These are phyloP conservation scores for Noctua janthina DNA, from an alignment of 2,888 invertebrate genomes.

Conservation along the genomic window DNA sequence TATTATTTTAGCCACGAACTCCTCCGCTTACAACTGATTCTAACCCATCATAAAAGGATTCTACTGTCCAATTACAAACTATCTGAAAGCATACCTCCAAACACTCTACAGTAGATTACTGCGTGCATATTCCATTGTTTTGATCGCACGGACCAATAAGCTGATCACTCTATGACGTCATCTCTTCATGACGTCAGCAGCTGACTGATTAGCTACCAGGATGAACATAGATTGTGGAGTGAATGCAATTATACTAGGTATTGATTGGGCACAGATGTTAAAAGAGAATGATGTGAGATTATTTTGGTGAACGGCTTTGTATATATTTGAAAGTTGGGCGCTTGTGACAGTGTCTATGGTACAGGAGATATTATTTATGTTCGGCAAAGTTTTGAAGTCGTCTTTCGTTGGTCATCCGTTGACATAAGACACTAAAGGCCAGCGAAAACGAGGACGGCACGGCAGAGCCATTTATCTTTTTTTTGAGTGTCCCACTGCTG, in stretches of 20 bases:
- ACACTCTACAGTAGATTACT: constrained; percentile 15
- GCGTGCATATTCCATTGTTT: constrained; percentile 24
- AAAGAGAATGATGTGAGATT: neutral
- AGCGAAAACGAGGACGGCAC: too few relatives aligned
- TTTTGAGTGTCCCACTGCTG: too few relatives aligned
- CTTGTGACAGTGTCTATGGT: too few relatives aligned
- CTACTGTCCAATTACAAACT: neutral
- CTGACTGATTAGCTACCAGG: constrained; percentile 10
- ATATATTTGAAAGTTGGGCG: neutral
- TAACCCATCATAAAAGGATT: neutral
- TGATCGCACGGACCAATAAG: constrained; percentile 11
- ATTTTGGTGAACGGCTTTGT: neutral
- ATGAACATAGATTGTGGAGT: neutral
- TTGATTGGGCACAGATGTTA: constrained; percentile 6
- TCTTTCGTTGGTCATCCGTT: too few relatives aligned
- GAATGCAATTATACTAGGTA: constrained; percentile 25
- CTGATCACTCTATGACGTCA: constrained; percentile 17
- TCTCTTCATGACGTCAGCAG: constrained; percentile 7
- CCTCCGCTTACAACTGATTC: too few relatives aligned
- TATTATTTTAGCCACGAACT: too few relatives aligned
- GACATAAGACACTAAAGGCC: too few relatives aligned
- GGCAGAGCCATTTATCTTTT: too few relatives aligned
- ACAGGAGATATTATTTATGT: too few relatives aligned
- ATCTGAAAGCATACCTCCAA: neutral
- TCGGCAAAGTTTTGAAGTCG: too few relatives aligned